Evolutionary conservation across 2,113 vertebrate species (phyloP).

Genomic region (Salvator merianae): DNA sequence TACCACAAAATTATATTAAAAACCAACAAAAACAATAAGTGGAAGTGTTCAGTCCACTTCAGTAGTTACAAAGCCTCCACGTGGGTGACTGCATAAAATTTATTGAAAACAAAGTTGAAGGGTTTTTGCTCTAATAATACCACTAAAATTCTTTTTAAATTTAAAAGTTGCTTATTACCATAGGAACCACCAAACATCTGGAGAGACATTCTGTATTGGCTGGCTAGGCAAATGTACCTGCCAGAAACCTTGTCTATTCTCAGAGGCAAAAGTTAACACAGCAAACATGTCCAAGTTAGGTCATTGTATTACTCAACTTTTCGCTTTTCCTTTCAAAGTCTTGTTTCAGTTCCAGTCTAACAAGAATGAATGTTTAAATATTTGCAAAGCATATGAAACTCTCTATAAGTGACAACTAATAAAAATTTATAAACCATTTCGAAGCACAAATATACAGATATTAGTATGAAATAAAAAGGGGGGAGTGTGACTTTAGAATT

Average conservation of each 20-base stretch:
- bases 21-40: conserved; percentile 16
- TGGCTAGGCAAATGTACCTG: conserved; percentile 9
- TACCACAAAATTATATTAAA: conserved; percentile 18
- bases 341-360: conserved; percentile 10
- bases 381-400: conserved; percentile 27
- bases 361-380: conserved; percentile 23
- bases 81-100: conserved; percentile 10
- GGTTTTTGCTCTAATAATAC: conserved; percentile 28
- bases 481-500: neutral
- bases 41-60: conserved; percentile 26
- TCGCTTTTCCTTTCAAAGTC: conserved; percentile 18
- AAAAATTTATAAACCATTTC: conserved; percentile 5
- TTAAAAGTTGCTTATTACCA: conserved; percentile 27
- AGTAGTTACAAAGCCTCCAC: conserved; percentile 10
- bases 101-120: conserved; percentile 35
- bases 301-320: conserved; percentile 15
- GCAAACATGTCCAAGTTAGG: conserved; percentile 25
- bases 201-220: conserved; percentile 5
- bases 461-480: neutral
- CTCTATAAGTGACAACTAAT: conserved; percentile 9
- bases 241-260: conserved; percentile 21
- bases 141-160: conserved; percentile 27
- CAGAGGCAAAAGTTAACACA: conserved; percentile 20
- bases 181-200: conserved; percentile 2
- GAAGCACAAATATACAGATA: neutral